phyloP scores from a whole-genome alignment of 1,140 invertebrate genomes.

The Apocrypta bakeri region DNA sequence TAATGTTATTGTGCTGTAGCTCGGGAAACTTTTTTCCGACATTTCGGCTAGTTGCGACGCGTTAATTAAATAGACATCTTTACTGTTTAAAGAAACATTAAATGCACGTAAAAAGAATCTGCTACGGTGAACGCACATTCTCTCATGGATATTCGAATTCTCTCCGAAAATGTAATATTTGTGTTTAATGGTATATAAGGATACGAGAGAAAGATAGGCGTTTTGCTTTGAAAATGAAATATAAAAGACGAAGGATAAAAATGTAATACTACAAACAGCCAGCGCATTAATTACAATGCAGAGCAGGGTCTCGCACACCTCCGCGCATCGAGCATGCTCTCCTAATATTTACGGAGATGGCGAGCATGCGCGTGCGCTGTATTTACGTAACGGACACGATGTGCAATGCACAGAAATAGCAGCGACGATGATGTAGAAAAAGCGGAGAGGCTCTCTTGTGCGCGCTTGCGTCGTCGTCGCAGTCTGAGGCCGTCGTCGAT shows the following conservation, averaged over 20 bases:
- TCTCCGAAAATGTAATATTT: no score
- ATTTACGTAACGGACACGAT: not conserved
- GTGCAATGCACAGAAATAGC: not conserved
- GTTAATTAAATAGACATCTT: not conserved
- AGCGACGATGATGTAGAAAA: not conserved
- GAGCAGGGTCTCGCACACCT: not conserved
- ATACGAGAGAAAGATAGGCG: no score
- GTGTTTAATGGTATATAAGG: no score
- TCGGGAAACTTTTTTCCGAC: conserved; percentile 21
- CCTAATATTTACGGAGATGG: conserved; percentile 2
- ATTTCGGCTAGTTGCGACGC: not conserved
- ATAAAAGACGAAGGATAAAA: no score
- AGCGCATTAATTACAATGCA: not conserved
- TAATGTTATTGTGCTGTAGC: conserved; percentile 7
- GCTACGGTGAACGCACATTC: no score
- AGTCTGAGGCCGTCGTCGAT: not conserved
- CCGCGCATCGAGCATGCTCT: not conserved
- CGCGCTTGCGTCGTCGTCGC: not conserved
- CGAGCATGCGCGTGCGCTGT: not conserved
- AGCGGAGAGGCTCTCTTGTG: not conserved
- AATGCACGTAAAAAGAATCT: no score
- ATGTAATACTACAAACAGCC: no score
- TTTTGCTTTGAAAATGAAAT: no score
- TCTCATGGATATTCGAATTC: no score
- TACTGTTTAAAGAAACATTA: no score